phyloP scores from a whole-genome alignment of 2,113 vertebrate genomes.

The Dinomys branickii region DNA sequence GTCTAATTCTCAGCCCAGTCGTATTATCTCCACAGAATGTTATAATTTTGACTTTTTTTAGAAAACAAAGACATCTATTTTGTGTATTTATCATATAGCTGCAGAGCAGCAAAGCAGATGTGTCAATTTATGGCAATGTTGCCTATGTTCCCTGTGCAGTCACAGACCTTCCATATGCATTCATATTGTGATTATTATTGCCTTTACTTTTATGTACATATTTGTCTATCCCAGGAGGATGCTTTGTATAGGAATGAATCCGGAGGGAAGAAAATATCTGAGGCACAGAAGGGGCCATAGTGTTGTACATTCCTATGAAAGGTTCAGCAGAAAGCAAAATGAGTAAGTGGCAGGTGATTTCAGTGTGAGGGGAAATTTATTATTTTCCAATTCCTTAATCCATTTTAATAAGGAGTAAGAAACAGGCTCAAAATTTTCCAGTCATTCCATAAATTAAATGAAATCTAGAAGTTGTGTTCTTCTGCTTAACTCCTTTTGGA shows the following conservation, averaged over 20 bases:
- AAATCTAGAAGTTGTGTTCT: slow-evolving; percentile 18
- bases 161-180: neutral
- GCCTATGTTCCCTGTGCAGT: neutral
- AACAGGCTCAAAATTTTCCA: neutral
- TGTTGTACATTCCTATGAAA: neutral
- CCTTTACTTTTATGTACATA: neutral
- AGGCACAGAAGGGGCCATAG: neutral
- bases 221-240: neutral
- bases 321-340: neutral
- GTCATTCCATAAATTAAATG: neutral
- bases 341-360: neutral
- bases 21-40: neutral
- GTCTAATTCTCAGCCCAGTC: neutral
- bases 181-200: neutral
- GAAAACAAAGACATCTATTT: neutral
- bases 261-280: neutral
- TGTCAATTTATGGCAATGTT: neutral
- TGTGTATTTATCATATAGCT: neutral
- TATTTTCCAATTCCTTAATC: slow-evolving; percentile 34
- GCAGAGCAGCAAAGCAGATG: neutral
- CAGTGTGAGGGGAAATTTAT: neutral
- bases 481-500: neutral
- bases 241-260: neutral
- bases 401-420: neutral
- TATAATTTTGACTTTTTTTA: neutral